Evolutionary conservation across 2,888 invertebrate genomes (phyloP).

Genomic region (Harpalus rubripes): DNA sequence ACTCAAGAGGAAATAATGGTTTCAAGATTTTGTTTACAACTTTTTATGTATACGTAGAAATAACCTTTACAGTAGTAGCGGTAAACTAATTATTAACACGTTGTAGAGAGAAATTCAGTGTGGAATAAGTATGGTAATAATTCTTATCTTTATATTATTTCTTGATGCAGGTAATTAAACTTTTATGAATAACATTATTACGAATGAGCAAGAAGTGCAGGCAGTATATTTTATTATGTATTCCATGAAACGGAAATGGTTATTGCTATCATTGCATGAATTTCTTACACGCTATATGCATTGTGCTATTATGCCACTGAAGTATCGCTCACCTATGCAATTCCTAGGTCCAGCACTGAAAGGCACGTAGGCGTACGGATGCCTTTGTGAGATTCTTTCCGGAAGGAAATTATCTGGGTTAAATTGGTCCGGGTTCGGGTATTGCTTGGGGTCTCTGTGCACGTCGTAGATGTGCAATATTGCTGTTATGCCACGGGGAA

Average conservation of each 20-base stretch:
- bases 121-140: too few relatives aligned
- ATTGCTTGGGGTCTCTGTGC: constrained; percentile 74
- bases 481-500: constrained; percentile 71
- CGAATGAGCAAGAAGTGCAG: background rate
- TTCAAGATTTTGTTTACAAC: too few relatives aligned
- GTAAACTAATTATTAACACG: too few relatives aligned
- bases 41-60: too few relatives aligned
- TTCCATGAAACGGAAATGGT: background rate
- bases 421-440: constrained; percentile 72
- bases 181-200: too few relatives aligned
- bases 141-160: too few relatives aligned
- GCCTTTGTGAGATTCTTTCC: constrained; percentile 71
- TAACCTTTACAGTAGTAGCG: too few relatives aligned
- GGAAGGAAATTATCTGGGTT: constrained; percentile 73
- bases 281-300: too few relatives aligned
- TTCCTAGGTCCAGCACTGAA: constrained; percentile 74
- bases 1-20: too few relatives aligned
- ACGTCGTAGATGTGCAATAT: constrained; percentile 72
- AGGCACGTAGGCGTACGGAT: constrained; percentile 73
- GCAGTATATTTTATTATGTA: too few relatives aligned
- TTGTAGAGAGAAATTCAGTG: too few relatives aligned
- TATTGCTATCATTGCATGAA: background rate
- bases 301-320: background rate
- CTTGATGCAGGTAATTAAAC: too few relatives aligned
- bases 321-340: constrained; percentile 72